Evolutionary conservation across 37 sponge, comb jelly and placozoan species (phyloP).

Genomic region (Haliclona indistincta): DNA sequence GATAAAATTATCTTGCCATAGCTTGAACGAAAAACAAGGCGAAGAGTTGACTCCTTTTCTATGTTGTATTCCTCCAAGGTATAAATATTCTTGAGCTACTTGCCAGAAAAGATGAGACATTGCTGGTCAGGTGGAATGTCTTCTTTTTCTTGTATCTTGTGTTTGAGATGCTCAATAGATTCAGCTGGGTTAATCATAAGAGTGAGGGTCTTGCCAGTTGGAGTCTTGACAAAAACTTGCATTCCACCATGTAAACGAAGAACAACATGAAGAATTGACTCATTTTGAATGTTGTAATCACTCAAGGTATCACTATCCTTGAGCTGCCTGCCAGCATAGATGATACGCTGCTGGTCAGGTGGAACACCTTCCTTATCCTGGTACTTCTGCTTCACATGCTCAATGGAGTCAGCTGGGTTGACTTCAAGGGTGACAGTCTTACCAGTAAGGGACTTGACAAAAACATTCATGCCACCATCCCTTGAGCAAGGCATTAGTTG

Average conservation of each 20-base stretch:
- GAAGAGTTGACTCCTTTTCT: no score
- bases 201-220: constrained; percentile 89
- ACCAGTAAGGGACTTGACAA: constrained; percentile 43
- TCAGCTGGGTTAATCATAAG: constrained; percentile 93
- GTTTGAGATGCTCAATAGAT: constrained; percentile 93
- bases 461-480: no score
- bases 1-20: no score
- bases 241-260: constrained; percentile 68
- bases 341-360: constrained; percentile 81
- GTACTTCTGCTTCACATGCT: constrained; percentile 69
- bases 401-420: constrained; percentile 85
- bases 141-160: constrained; percentile 98
- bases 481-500: no score
- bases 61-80: no score
- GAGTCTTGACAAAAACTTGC: background rate
- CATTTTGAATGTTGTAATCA: constrained; percentile 90
- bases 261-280: constrained; percentile 91
- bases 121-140: constrained; percentile 95
- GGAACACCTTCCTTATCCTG: constrained; percentile 80
- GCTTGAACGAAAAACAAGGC: no score
- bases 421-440: constrained; percentile 97
- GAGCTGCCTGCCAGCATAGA: constrained; percentile 83
- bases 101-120: no score
- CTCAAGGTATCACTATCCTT: constrained; percentile 79
- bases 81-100: no score